A percentile compares a stretch with the other conserved stretches of the same genome.
Evolutionary conservation across 2,888 invertebrate species (phyloP).

Genomic region (Euzetes globulus): DNA sequence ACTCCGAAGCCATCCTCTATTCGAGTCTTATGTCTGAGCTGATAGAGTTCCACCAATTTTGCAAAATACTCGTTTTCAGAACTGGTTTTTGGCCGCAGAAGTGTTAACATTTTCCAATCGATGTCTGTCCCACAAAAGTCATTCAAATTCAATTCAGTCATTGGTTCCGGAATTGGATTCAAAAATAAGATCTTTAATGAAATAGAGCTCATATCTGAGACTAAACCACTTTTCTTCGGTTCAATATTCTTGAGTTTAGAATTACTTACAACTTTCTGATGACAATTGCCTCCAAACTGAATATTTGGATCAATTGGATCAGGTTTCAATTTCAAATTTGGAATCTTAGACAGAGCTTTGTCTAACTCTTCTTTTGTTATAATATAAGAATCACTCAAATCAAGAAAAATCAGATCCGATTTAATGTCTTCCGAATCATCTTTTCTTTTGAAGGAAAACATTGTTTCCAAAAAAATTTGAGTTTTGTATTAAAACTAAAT

Average conservation of each 20-base stretch:
- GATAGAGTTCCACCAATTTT: constrained; percentile 48
- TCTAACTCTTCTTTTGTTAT: constrained; percentile 73
- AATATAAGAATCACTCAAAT: constrained; percentile 69
- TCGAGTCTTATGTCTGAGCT: constrained; percentile 12
- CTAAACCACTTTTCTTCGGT: neutral
- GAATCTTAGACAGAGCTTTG: constrained; percentile 72
- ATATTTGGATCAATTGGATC: constrained; percentile 74
- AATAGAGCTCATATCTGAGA: neutral
- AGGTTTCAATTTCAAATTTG: constrained; percentile 78
- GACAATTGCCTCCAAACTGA: neutral
- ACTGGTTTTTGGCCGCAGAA: constrained; percentile 71
- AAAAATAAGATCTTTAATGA: constrained; percentile 46
- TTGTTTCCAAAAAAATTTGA: no score
- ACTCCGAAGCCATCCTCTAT: neutral
- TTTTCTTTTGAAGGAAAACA: constrained; percentile 7
- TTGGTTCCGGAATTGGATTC: constrained; percentile 74
- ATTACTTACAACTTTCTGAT: neutral
- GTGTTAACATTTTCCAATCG: constrained; percentile 86
- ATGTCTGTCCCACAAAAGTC: constrained; percentile 77
- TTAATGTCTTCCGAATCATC: neutral
- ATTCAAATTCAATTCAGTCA: constrained; percentile 64
- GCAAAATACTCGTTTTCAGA: constrained; percentile 80
- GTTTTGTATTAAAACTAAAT: no score
- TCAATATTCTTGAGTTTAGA: neutral
- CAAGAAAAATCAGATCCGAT: constrained; percentile 53